phyloP scores from a whole-genome alignment of 2,113 vertebrate genomes.

The Entelurus aequoreus region DNA sequence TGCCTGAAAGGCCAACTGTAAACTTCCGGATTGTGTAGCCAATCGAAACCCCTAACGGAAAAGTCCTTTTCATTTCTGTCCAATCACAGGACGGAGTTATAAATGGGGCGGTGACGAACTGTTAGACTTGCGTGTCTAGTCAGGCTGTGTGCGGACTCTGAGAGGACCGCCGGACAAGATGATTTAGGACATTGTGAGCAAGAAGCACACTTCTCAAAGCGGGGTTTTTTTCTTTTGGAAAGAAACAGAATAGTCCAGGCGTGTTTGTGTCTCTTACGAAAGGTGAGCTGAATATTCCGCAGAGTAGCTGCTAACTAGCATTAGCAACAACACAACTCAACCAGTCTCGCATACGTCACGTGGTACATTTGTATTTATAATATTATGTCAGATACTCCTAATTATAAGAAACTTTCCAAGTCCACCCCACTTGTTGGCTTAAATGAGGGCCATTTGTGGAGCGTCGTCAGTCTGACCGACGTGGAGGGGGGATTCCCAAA shows the following conservation, averaged over 20 bases:
- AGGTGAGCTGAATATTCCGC: conserved; percentile 42
- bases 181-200: conserved; percentile 12
- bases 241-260: not conserved
- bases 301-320: conserved; percentile 24
- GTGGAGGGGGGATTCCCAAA: conserved; percentile 11
- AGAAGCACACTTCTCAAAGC: not conserved
- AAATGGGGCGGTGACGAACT: conserved; percentile 44
- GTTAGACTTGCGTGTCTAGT: conserved; percentile 8
- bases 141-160: conserved; percentile 28
- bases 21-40: conserved; percentile 26
- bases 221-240: not conserved
- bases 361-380: no score
- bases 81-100: conserved; percentile 39
- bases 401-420: not conserved
- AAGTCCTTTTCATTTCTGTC: not conserved
- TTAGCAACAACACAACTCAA: not conserved
- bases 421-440: not conserved
- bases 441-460: conserved; percentile 3
- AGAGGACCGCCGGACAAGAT: conserved; percentile 29
- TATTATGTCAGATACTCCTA: not conserved
- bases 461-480: not conserved
- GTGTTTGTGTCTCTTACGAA: not conserved
- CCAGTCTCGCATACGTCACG: no score
- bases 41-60: conserved; percentile 31
- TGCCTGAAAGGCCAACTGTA: conserved; percentile 7